Base-by-base conservation (phyloP, 2,888 invertebrate genomes). In the Epistrophe grossulariae region DNA sequence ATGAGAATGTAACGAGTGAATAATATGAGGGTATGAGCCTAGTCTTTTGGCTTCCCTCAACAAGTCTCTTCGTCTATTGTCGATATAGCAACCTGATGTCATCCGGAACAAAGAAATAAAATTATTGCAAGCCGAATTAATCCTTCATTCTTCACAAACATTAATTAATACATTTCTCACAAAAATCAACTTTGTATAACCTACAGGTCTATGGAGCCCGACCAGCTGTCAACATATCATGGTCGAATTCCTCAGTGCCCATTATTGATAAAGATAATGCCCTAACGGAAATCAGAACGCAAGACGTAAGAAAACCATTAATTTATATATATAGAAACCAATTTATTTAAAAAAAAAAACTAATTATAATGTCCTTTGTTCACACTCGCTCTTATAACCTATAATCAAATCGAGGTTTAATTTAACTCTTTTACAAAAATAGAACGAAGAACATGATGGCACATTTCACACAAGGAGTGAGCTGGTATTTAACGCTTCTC, bases 161-260 rank as follows among this genome's bases (percentile, higher is more conserved):
- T n/a, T n/a, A n/a, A n/a, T n/a, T n/a, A n/a, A n/a, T n/a, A 43
- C 15, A 43, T 43, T 38, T 64, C 48, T 48, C n/a, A 17, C 17
- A 48, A 48, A 48, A 48, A 10, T 10, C 7, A 4, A n/a, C 5
- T 15, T 15, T 15, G 8, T n/a, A n/a, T 2, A 7, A 13, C 10
- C 9, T 10, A n/a, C 17, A 93, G 82, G 97, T 97, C 5, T 94
- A 94, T 48, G 97, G 97, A 0, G 97, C 98, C 0, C 94, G 96
- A 62, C 98, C 98, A 0, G 95, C 97, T 0, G 98, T 98, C 11
- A 95, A 95, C 89, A 94, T 98, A 82, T 95, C 96, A 79, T 98
- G 98, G 98, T 96, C 94, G 93, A 98, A 98, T 92, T 95, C 96
- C 19, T 95, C 96, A 0, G 62, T 88, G n/a, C 91, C 89, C 11